phyloP scores from a whole-genome alignment of 2,113 vertebrate genomes.

The Cynoglossus semilaevis region DNA sequence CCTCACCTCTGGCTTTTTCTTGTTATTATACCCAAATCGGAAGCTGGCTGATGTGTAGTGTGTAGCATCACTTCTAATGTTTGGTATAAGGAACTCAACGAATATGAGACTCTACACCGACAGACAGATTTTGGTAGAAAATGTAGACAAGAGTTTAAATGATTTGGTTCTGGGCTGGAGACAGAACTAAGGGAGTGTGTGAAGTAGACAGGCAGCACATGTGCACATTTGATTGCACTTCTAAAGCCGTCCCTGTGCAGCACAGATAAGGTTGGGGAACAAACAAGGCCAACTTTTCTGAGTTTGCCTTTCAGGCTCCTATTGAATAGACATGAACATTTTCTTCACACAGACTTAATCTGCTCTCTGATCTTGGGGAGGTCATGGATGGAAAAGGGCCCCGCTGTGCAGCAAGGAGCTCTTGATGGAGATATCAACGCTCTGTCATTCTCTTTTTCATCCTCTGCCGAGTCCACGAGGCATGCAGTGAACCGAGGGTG shows the following conservation, averaged over 20 bases:
- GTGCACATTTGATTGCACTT: constrained; percentile 47
- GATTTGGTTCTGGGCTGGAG: not conserved
- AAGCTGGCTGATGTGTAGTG: too few species aligned
- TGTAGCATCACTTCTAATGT: too few species aligned
- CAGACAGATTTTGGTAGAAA: not conserved
- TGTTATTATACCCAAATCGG: too few species aligned
- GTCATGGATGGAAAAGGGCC: constrained; percentile 34
- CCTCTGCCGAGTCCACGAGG: constrained; percentile 29
- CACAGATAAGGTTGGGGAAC: constrained; percentile 58
- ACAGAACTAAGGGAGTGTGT: not conserved
- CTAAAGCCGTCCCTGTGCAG: constrained; percentile 39
- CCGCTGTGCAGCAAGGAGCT: constrained; percentile 29
- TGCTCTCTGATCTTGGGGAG: constrained; percentile 38
- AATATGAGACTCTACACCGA: too few species aligned
- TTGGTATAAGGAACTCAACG: too few species aligned
- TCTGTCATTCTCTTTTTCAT: constrained; percentile 34
- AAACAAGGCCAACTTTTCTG: constrained; percentile 44
- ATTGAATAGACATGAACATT: constrained; percentile 52
- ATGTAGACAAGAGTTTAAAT: too few species aligned
- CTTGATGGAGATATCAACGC: constrained; percentile 47
- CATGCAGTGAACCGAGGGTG: constrained; percentile 10
- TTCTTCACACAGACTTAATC: constrained; percentile 39
- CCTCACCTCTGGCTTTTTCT: too few species aligned
- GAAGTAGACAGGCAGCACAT: constrained; percentile 24
- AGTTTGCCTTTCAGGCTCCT: constrained; percentile 47